phyloP scores from a whole-genome alignment of 1,140 invertebrate genomes.

The Parapsyche elsis region DNA sequence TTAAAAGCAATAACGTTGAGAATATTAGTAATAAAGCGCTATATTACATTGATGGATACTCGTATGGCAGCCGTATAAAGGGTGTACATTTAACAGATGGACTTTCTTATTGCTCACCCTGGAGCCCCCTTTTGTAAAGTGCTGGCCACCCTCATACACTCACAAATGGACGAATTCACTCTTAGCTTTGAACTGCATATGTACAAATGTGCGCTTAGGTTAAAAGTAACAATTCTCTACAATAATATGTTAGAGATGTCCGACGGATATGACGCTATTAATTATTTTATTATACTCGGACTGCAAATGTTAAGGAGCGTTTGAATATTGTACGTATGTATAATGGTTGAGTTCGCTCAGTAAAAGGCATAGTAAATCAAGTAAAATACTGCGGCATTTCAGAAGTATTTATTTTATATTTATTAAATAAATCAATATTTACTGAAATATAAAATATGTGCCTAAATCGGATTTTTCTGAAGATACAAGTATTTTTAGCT shows the following conservation, averaged over 20 bases:
- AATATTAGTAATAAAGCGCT: slow-evolving; percentile 20
- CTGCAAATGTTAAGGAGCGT: background rate
- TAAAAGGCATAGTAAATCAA: no score
- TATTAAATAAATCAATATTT: no score
- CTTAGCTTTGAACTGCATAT: no score
- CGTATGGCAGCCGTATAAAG: slow-evolving; percentile 1
- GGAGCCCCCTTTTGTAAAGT: background rate
- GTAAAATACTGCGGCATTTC: no score
- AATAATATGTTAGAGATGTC: background rate
- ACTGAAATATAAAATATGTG: no score
- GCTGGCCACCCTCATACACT: background rate
- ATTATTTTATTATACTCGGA: slow-evolving; percentile 17
- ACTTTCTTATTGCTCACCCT: slow-evolving; percentile 27
- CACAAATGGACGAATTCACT: background rate
- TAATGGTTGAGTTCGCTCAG: background rate
- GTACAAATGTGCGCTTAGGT: background rate
- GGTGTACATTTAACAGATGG: slow-evolving; percentile 24
- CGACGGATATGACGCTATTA: slow-evolving; percentile 14
- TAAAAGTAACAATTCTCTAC: background rate
- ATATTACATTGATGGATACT: slow-evolving; percentile 26
- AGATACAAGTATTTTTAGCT: no score
- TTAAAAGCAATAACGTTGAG: background rate
- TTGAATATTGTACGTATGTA: background rate
- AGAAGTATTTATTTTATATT: no score
- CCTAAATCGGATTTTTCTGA: no score